Base-by-base conservation (phyloP, 1,140 invertebrate genomes). In the Zaprionus taronus region DNA sequence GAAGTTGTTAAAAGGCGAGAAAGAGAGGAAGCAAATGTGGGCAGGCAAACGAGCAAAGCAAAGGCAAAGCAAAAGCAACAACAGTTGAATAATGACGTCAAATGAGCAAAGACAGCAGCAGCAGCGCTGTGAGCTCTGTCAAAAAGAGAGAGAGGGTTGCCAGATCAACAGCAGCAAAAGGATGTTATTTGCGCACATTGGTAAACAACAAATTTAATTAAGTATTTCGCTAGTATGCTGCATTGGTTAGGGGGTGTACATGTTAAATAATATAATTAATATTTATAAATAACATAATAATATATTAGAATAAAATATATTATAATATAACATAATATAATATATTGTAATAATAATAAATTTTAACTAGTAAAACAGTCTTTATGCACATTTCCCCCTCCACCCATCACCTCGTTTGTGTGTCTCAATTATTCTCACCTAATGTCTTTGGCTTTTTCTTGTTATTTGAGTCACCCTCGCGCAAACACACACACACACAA, bases 31-130 rank as follows among this genome's bases (percentile, higher is more conserved):
- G 51, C 38, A 15, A 49, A 28, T 17, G 26, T 28, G 31, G 65
- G 65, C 65, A 67, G 65, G 55, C 65, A 68, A 69, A 51, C 72
- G 72, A 69, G 51, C 38, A 34, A 34, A 7, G 31, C 31, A 34
- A 34, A 34, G 31, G 31, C 31, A 70, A 71, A 69, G 9, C 20
- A 22, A 24, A 22, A 15, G 57, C 34, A 61, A 41, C 73, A 72
- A 76, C 68, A 65, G 72, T 75, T 71, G 72, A 61, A 71, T 75
- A 75, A 75, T 75, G 72, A 75, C 72, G 72, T 75, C 72, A 75
- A 75, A 75, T 71, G 60, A 63, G 63, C 57, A 69, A 36, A 73
- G 57, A 57, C 31, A 65, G 51, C 22, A 53, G 28, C 20, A 34
- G 28, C 31, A 15, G 51, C n/a, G 17, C n/a, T 22, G 17, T 9